Evolutionary conservation across 2,888 invertebrate genomes (phyloP).

Genomic region (Drosophila helvetica): DNA sequence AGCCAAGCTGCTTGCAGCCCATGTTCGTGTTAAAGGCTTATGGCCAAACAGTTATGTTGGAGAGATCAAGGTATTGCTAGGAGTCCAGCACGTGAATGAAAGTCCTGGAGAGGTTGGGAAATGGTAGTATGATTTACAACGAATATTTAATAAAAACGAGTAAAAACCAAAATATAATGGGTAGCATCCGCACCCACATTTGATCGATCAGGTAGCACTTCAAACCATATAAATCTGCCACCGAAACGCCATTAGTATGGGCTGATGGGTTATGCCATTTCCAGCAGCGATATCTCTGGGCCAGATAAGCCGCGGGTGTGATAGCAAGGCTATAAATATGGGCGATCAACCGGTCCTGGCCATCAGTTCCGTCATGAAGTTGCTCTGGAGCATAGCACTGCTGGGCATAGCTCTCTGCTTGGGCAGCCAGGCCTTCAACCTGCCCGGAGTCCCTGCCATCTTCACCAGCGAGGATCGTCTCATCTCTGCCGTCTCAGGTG

Average conservation of each 20-base stretch:
- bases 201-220: constrained; percentile 5
- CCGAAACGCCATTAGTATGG: constrained; percentile 9
- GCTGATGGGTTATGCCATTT: constrained; percentile 11
- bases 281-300: constrained; percentile 2
- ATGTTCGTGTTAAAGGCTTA: not conserved
- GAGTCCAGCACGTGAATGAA: constrained; percentile 25
- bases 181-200: not conserved
- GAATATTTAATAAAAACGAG: not conserved
- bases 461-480: constrained; percentile 59
- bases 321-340: constrained; percentile 49
- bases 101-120: not conserved
- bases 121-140: not conserved
- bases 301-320: constrained; percentile 20
- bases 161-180: not conserved
- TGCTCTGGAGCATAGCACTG: constrained; percentile 40
- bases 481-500: constrained; percentile 67
- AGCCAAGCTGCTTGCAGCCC: not conserved
- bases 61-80: not conserved
- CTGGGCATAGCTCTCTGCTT: constrained; percentile 42
- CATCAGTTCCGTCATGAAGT: constrained; percentile 50
- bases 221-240: not conserved
- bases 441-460: constrained; percentile 53
- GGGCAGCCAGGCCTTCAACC: constrained; percentile 41
- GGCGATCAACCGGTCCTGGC: not conserved
- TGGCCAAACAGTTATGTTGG: constrained; percentile 2